A percentile compares a stretch with the other conserved stretches of the same genome.
These are phyloP conservation scores for Conops quadrifasciatus DNA, from an alignment of 2,888 invertebrate genomes.

Conservation along the genomic window DNA sequence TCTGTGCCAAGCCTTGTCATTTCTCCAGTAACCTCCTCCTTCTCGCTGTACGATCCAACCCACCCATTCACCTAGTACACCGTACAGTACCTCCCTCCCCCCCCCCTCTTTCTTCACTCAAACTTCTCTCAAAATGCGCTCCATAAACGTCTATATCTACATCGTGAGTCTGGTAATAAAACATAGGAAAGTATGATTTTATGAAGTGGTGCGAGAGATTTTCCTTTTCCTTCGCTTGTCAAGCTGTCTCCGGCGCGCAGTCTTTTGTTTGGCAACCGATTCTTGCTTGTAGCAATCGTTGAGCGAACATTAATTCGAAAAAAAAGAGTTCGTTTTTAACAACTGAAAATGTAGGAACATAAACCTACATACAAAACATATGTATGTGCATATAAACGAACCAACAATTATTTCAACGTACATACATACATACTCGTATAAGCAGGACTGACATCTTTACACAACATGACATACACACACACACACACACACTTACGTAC, in stretches of 20 bases:
- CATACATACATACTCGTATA: constrained; percentile 2
- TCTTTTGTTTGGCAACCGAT: constrained; percentile 33
- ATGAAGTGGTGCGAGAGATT: constrained; percentile 37
- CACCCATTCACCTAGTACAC: background rate
- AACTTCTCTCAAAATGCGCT: too few relatives aligned
- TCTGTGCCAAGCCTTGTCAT: background rate
- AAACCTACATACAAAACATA: constrained; percentile 5
- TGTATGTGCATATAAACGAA: background rate
- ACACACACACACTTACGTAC: background rate
- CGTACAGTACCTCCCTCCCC: background rate
- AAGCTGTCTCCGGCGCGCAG: background rate
- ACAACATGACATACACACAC: background rate
- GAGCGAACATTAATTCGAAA: constrained; percentile 28
- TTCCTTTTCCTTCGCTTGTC: constrained; percentile 37
- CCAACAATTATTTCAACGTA: constrained; percentile 2
- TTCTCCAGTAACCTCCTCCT: background rate
- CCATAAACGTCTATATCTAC: too few relatives aligned
- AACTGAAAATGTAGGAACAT: constrained; percentile 16
- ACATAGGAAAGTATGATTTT: constrained; percentile 37
- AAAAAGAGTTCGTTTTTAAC: constrained; percentile 32
- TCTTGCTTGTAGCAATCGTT: constrained; percentile 16
- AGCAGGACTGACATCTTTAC: background rate
- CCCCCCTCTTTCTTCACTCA: background rate
- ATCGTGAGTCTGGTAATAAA: constrained; percentile 24
- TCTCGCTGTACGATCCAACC: constrained; percentile 15